A percentile compares a stretch with the other conserved stretches of the same genome.
phyloP scores from a whole-genome alignment of 2,113 vertebrate genomes.

The Hystrix brachyura region DNA sequence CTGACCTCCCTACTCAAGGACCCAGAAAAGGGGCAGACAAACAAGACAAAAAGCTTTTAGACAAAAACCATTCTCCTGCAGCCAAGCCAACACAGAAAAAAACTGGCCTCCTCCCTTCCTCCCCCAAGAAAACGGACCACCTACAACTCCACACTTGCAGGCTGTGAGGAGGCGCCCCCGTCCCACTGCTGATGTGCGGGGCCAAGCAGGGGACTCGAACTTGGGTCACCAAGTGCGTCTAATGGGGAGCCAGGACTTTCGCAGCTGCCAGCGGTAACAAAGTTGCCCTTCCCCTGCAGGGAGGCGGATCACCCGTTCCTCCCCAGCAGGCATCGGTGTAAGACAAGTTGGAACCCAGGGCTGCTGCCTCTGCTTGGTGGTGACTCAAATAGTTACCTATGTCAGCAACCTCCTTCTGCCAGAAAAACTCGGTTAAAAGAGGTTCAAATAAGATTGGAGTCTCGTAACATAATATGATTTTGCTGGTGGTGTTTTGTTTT shows the following conservation, averaged over 20 bases:
- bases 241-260: background rate
- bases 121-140: background rate
- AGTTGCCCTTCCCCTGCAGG: fast-evolving
- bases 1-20: background rate
- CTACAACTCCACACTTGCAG: background rate
- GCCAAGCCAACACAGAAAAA: background rate
- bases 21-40: background rate
- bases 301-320: background rate
- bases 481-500: background rate
- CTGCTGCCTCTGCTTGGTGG: background rate
- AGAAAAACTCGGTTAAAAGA: background rate
- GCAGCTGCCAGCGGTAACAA: background rate
- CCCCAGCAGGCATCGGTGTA: background rate
- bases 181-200: too few relatives aligned
- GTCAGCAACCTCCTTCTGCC: background rate
- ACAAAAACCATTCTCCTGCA: background rate
- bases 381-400: background rate
- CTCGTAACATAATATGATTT: background rate
- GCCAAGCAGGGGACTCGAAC: background rate
- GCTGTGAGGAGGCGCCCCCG: background rate
- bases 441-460: background rate
- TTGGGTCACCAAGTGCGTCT: background rate
- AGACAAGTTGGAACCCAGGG: background rate
- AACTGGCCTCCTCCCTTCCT: too few relatives aligned
- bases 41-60: background rate